Base-by-base conservation (phyloP, 2,797 vertebrate genomes). In the Alcedo quadribrachys region DNA sequence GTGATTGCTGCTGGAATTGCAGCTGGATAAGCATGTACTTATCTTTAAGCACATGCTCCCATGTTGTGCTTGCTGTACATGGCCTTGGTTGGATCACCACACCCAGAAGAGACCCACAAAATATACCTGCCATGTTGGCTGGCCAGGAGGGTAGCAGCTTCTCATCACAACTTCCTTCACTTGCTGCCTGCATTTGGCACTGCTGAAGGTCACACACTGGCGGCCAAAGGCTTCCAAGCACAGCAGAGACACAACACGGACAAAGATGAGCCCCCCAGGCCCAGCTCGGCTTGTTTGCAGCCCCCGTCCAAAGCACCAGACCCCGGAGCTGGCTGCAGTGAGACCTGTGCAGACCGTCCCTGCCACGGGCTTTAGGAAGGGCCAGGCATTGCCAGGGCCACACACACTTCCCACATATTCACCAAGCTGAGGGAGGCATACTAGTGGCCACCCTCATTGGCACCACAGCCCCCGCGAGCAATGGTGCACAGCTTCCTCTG, bases 61-160 rank as follows among this genome's bases (percentile, higher is more conserved):
- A 9, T 2, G 20, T 3, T 27, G 50, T 45, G 24, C 48, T 51
- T 48, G 73, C 48, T n/a, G 60, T 15, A 13, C 32, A 2, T 50
- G 54, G 70, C 75, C 51, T 43, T 1, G 4, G 27, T 46, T 1
- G 0, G 51, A 62, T 17, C 33, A 50, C 3, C 48, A 73, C 71
- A n/a, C 46, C 35, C 51, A 0, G 0, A 8, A 32, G 55, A 76
- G 55, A 37, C 68, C 80, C 63, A 8, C 0, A 17, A 24, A 24
- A 15, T 0, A 6, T 8, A 2, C 40, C 2, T 1, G 0, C 30
- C 5, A 3, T 6, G 25, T 6, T 2, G 1, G 60, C 32, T 16
- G 50, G 9, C 54, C 1, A 1, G 33, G 9, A 15, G 9, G 11
- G 11, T 62, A 60, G 71, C 71, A 20, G 30, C 40, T 43, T 37